phyloP scores from a whole-genome alignment of 2,888 invertebrate species.

The Tinea trinotella region DNA sequence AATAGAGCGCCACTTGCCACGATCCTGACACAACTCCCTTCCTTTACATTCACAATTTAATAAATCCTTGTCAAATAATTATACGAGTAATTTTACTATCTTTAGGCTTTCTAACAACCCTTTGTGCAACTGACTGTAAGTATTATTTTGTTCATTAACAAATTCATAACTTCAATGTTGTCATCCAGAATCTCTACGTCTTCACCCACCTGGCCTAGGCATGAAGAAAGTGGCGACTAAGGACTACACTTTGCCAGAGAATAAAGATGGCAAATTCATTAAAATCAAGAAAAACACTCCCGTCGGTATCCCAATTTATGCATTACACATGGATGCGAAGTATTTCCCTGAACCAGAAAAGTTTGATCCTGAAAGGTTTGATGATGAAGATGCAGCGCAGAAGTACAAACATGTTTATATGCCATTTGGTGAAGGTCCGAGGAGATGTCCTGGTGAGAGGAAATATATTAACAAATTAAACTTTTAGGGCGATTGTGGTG shows the following conservation, averaged over 20 bases:
- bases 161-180: too few species aligned
- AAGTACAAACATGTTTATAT: slow-evolving; percentile 33
- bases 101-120: too few species aligned
- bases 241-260: slow-evolving; percentile 23
- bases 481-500: too few species aligned
- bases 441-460: slow-evolving; percentile 40
- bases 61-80: too few species aligned
- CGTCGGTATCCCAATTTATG: slow-evolving; percentile 42
- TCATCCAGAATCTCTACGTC: background rate
- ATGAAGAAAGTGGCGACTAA: slow-evolving; percentile 32
- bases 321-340: slow-evolving; percentile 54
- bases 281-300: slow-evolving; percentile 23
- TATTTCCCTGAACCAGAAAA: slow-evolving; percentile 59
- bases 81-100: too few species aligned
- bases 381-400: slow-evolving; percentile 33
- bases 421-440: slow-evolving; percentile 51
- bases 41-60: too few species aligned
- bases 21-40: too few species aligned
- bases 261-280: slow-evolving; percentile 18
- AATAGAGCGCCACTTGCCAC: too few species aligned
- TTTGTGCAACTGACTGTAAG: too few species aligned
- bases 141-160: too few species aligned
- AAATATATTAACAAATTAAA: background rate
- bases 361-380: slow-evolving; percentile 67
- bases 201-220: slow-evolving; percentile 16